A percentile compares a stretch with the other conserved stretches of the same genome.
phyloP scores from a whole-genome alignment of 2,888 invertebrate genomes.

The Herminia tarsipennalis region DNA sequence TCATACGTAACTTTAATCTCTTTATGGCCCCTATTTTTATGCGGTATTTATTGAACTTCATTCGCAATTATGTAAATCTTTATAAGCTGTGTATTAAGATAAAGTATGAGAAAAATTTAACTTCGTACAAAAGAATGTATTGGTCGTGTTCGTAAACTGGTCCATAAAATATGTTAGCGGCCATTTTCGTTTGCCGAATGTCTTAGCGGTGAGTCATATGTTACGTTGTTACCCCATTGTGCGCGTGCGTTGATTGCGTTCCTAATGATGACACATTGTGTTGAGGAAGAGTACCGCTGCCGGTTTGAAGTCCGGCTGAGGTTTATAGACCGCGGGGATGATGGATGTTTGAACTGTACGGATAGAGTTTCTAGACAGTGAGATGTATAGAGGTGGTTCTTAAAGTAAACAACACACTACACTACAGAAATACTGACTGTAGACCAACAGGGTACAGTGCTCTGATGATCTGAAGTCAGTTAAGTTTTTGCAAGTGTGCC shows the following conservation, averaged over 20 bases:
- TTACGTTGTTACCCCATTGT: conserved; percentile 48
- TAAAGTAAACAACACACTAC: too few species aligned
- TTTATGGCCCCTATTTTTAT: too few species aligned
- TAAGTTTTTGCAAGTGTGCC: too few species aligned
- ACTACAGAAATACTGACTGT: too few species aligned
- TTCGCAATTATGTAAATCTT: background rate
- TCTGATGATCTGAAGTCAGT: too few species aligned
- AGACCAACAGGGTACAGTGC: too few species aligned
- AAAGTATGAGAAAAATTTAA: background rate
- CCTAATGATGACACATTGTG: conserved; percentile 45
- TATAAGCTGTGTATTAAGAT: conserved; percentile 1
- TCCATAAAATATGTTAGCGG: conserved; percentile 39
- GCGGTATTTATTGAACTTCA: background rate
- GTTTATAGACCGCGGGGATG: background rate
- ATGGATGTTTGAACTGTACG: background rate
- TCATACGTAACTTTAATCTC: too few species aligned
- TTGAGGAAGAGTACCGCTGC: background rate
- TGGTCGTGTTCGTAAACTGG: conserved; percentile 38
- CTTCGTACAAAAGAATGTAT: conserved; percentile 31
- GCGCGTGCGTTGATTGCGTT: conserved; percentile 39
- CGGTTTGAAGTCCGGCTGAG: conserved; percentile 2
- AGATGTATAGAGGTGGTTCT: background rate
- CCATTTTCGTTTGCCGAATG: conserved; percentile 49
- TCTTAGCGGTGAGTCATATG: conserved; percentile 53
- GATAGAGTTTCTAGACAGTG: background rate